Percentiles rank a stretch among this genome's conserved stretches.
phyloP scores from a whole-genome alignment of 2,888 invertebrate species.

The Drosophila yooni region DNA sequence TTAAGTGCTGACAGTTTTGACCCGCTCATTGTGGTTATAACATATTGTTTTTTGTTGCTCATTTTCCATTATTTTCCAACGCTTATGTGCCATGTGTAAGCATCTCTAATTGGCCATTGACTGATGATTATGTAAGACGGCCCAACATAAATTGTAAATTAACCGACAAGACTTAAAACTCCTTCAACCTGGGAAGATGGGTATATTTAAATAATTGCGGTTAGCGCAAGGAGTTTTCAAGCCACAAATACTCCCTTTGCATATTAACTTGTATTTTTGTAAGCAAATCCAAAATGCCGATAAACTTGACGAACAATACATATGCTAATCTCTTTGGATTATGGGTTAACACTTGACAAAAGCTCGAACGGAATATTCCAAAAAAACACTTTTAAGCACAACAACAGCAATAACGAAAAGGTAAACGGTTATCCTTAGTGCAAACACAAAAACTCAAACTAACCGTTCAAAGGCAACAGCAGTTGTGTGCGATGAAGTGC shows the following conservation, averaged over 20 bases:
- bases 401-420: not conserved
- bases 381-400: not conserved
- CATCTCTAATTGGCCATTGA: slow-evolving; percentile 37
- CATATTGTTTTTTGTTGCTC: not conserved
- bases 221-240: not conserved
- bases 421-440: slow-evolving; percentile 20
- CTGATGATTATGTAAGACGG: slow-evolving; percentile 25
- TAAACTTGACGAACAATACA: not conserved
- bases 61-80: slow-evolving; percentile 10
- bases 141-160: not conserved
- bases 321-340: not conserved
- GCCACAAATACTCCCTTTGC: slow-evolving; percentile 1
- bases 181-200: not conserved
- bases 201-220: not conserved
- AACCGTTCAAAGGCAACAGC: slow-evolving; percentile 69
- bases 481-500: slow-evolving; percentile 30
- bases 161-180: not conserved
- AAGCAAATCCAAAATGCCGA: not conserved
- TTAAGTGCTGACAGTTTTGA: slow-evolving; percentile 41
- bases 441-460: slow-evolving; percentile 38
- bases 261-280: not conserved
- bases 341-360: not conserved
- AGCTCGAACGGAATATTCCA: not conserved
- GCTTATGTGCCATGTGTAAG: slow-evolving; percentile 18
- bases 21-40: slow-evolving; percentile 41